Evolutionary conservation across 2,113 vertebrate genomes (phyloP).

Genomic region (Takifugu bimaculatus): DNA sequence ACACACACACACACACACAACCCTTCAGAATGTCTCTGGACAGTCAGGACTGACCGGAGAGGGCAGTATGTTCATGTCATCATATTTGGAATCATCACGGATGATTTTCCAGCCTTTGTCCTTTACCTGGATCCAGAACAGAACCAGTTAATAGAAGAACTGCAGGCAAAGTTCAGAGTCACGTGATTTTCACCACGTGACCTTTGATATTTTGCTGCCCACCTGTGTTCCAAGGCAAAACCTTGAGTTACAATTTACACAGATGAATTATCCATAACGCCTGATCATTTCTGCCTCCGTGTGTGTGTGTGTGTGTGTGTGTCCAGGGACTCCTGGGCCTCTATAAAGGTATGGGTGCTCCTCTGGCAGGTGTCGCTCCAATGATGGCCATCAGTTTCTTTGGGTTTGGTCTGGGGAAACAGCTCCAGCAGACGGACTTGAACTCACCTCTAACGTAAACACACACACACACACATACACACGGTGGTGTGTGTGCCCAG

Average conservation of each 20-base stretch:
- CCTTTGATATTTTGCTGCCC: too few species aligned
- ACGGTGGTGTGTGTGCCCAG: slow-evolving; percentile 20
- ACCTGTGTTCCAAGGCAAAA: too few species aligned
- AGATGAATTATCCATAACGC: neutral
- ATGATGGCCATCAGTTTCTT: slow-evolving; percentile 81
- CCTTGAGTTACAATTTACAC: too few species aligned
- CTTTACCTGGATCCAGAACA: neutral
- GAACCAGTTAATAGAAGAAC: neutral
- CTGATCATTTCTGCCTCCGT: slow-evolving; percentile 5
- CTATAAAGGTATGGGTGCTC: slow-evolving; percentile 78
- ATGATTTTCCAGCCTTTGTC: neutral
- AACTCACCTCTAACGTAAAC: slow-evolving; percentile 60
- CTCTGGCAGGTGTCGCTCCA: slow-evolving; percentile 70
- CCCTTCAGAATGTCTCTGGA: too few species aligned
- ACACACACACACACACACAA: slow-evolving; percentile 2
- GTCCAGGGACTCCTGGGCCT: slow-evolving; percentile 71
- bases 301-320: slow-evolving; percentile 29
- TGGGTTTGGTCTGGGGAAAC: slow-evolving; percentile 76
- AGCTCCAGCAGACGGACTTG: slow-evolving; percentile 69
- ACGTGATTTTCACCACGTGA: too few species aligned
- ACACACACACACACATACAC: neutral
- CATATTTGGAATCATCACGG: neutral
- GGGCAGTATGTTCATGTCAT: neutral
- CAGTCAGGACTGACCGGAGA: too few species aligned
- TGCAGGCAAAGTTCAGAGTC: neutral